Evolutionary conservation across 2,113 vertebrate species (phyloP).

Genomic region (Indicator maculatus): DNA sequence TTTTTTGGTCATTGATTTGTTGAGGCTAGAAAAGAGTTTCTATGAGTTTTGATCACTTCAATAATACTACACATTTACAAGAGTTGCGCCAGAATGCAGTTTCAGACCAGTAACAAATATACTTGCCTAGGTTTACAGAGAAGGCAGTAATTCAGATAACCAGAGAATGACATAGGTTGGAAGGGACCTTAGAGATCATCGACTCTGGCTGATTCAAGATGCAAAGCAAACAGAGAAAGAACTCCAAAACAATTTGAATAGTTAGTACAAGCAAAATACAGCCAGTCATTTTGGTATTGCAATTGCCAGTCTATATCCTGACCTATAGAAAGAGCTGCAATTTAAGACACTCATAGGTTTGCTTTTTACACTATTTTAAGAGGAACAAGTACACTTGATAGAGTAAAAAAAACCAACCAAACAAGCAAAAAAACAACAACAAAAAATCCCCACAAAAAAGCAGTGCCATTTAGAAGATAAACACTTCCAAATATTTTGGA

Average conservation of each 20-base stretch:
- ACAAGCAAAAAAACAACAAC: no score
- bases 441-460: neutral
- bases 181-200: neutral
- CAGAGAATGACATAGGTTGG: no score
- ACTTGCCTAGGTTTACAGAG: neutral
- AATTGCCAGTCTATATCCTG: neutral
- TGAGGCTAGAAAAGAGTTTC: neutral
- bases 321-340: neutral
- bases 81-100: neutral
- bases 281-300: neutral
- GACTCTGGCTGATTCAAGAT: neutral
- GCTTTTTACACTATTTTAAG: neutral
- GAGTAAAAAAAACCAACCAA: no score
- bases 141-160: neutral
- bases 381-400: neutral
- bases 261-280: neutral
- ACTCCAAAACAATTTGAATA: neutral
- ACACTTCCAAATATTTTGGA: neutral
- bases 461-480: neutral
- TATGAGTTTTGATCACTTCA: neutral
- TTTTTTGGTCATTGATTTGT: neutral
- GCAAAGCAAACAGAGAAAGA: conserved; percentile 15
- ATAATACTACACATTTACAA: neutral
- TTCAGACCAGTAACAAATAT: neutral
- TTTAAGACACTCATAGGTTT: neutral